A percentile compares a stretch with the other conserved stretches of the same genome.
Conservation (phyloP, 2,888 invertebrate species). For the Clostera curtula region DNA sequence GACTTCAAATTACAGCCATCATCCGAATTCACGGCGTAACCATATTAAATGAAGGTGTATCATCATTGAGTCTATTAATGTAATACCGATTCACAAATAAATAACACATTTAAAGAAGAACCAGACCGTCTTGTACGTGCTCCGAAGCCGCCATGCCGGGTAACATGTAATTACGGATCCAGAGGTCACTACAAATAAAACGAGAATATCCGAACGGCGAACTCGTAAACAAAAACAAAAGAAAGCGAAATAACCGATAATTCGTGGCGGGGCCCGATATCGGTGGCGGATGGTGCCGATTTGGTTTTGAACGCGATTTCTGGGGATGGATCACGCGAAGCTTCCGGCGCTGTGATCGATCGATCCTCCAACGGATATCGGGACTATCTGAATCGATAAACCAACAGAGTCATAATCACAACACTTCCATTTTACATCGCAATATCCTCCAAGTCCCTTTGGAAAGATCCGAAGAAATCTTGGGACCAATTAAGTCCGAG, state of each 20-base stretch:
- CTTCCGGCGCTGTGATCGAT: conserved; percentile 38
- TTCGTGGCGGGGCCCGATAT: conserved; percentile 47
- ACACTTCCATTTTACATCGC: too few species aligned
- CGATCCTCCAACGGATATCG: conserved; percentile 20
- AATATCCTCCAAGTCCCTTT: too few species aligned
- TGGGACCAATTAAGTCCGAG: too few species aligned
- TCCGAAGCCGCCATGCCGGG: conserved; percentile 31
- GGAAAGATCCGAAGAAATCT: too few species aligned
- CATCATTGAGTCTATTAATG: conserved; percentile 63
- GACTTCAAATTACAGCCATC: conserved; percentile 54
- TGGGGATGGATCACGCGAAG: conserved; percentile 54
- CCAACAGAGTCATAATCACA: too few species aligned
- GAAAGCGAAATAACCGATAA: conserved; percentile 69
- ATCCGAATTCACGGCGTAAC: conserved; percentile 59
- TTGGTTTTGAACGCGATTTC: conserved; percentile 54
- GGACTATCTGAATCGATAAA: too few species aligned
- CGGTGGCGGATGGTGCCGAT: conserved; percentile 54
- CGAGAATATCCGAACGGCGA: conserved; percentile 44
- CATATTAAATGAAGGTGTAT: conserved; percentile 71
- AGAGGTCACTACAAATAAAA: conserved; percentile 71
- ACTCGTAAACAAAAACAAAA: conserved; percentile 60
- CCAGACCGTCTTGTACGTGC: conserved; percentile 54
- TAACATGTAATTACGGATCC: conserved; percentile 62
- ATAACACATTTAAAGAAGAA: conserved; percentile 67
- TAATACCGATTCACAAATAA: conserved; percentile 69